Evolutionary conservation across 2,888 invertebrate species (phyloP).

Genomic region (Julus scandinavius): DNA sequence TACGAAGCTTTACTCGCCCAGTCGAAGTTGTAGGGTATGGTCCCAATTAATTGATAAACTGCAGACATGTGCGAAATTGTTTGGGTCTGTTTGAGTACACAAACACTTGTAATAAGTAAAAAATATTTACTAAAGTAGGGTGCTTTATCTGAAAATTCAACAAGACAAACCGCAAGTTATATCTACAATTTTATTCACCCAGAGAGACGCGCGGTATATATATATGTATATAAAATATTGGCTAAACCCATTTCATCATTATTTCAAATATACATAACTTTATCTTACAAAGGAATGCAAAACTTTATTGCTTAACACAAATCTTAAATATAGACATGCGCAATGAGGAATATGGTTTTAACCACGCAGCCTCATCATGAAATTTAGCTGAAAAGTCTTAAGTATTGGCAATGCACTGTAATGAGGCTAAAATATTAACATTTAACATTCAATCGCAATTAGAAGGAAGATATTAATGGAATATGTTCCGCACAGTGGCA

Average conservation of each 20-base stretch:
- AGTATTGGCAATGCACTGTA: background rate
- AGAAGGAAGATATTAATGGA: background rate
- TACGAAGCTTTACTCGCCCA: no score
- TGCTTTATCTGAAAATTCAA: background rate
- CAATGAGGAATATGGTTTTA: slow-evolving; percentile 6
- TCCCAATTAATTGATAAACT: no score
- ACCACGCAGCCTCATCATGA: background rate
- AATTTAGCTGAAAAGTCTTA: background rate
- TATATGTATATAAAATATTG: slow-evolving; percentile 35
- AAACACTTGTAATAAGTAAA: no score
- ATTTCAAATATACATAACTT: slow-evolving; percentile 44
- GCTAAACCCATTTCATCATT: slow-evolving; percentile 3
- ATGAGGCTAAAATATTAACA: background rate
- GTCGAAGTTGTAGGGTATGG: no score
- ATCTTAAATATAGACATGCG: slow-evolving; percentile 13
- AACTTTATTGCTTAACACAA: slow-evolving; percentile 6
- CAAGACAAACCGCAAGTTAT: background rate
- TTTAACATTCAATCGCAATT: background rate
- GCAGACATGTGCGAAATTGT: no score
- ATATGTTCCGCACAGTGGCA: background rate
- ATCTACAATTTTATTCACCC: slow-evolving; percentile 42
- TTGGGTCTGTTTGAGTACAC: no score
- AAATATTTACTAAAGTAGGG: no score
- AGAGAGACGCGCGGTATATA: slow-evolving; percentile 34
- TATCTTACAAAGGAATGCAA: slow-evolving; percentile 51